These are phyloP conservation scores for Vanessa cardui DNA, from an alignment of 2,888 invertebrate species.

Conservation along the genomic window DNA sequence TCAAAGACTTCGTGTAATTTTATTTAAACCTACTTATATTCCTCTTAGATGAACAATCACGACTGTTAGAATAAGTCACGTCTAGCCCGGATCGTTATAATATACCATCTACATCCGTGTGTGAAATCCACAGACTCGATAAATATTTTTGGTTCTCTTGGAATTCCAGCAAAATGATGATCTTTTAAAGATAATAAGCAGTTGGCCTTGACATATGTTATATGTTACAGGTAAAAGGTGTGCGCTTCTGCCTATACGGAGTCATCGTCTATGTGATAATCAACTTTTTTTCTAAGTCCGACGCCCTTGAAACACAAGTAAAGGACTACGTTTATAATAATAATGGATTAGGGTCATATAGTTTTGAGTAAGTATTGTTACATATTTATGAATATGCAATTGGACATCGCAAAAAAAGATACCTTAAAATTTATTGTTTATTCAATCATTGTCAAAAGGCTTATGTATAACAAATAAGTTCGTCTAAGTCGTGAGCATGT, in stretches of 20 bases:
- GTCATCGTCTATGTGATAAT: conserved; percentile 49
- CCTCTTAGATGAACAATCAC: background rate
- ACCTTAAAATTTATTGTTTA: background rate
- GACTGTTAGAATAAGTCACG: conserved; percentile 21
- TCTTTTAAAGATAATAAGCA: conserved; percentile 41
- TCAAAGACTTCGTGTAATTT: background rate
- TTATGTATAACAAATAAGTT: background rate
- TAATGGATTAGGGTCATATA: conserved; percentile 71
- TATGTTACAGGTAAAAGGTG: conserved; percentile 64
- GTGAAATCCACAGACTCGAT: conserved; percentile 3
- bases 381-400: background rate
- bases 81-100: conserved; percentile 14
- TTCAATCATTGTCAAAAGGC: background rate
- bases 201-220: conserved; percentile 64
- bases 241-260: conserved; percentile 45
- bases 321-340: conserved; percentile 66
- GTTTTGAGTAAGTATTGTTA: conserved; percentile 71
- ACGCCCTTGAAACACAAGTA: conserved; percentile 56
- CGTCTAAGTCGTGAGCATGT: background rate
- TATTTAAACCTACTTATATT: conserved; percentile 1
- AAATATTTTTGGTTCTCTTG: conserved; percentile 32
- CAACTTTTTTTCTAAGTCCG: conserved; percentile 46
- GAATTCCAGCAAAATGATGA: conserved; percentile 40
- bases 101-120: conserved; percentile 27
- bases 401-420: background rate